phyloP scores from a whole-genome alignment of 2,113 vertebrate species.

The Lucifuga dentata region DNA sequence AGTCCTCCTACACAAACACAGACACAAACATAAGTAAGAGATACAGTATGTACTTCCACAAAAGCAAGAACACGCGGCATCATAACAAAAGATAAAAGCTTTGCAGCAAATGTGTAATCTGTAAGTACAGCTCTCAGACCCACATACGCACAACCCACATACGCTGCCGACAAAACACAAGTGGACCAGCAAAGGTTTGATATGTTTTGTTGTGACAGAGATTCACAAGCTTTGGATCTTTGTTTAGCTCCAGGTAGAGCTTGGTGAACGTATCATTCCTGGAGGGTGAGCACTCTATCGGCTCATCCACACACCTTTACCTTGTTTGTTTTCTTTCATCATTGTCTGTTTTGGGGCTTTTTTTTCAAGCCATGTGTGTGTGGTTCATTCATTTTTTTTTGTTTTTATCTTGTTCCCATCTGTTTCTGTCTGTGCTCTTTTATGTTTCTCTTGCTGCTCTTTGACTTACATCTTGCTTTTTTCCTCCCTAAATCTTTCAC shows the following conservation, averaged over 20 bases:
- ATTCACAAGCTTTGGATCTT: slow-evolving; percentile 56
- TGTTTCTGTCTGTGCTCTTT: background rate
- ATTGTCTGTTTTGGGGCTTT: slow-evolving; percentile 29
- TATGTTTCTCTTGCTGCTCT: slow-evolving; percentile 15
- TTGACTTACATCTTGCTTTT: background rate
- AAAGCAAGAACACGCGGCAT: slow-evolving; percentile 10
- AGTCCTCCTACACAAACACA: slow-evolving; percentile 23
- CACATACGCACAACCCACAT: slow-evolving; percentile 33
- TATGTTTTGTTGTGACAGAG: slow-evolving; percentile 68
- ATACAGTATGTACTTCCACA: slow-evolving; percentile 5
- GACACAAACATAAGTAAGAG: slow-evolving; percentile 16
- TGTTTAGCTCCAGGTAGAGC: slow-evolving; percentile 64
- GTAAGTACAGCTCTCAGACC: slow-evolving; percentile 3
- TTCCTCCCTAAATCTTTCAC: slow-evolving; percentile 12
- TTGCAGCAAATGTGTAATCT: slow-evolving; percentile 25
- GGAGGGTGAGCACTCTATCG: slow-evolving; percentile 46
- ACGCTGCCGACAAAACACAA: slow-evolving; percentile 23
- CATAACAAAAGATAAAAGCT: slow-evolving; percentile 26
- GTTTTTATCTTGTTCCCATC: background rate
- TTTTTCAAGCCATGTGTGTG: background rate
- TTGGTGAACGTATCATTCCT: slow-evolving; percentile 64
- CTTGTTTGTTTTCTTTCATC: slow-evolving; percentile 27
- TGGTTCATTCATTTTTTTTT: background rate
- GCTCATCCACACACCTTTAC: slow-evolving; percentile 52
- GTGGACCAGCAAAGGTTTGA: slow-evolving; percentile 47